Evolutionary conservation across 2,113 vertebrate species (phyloP).

Genomic region (Spea bombifrons): DNA sequence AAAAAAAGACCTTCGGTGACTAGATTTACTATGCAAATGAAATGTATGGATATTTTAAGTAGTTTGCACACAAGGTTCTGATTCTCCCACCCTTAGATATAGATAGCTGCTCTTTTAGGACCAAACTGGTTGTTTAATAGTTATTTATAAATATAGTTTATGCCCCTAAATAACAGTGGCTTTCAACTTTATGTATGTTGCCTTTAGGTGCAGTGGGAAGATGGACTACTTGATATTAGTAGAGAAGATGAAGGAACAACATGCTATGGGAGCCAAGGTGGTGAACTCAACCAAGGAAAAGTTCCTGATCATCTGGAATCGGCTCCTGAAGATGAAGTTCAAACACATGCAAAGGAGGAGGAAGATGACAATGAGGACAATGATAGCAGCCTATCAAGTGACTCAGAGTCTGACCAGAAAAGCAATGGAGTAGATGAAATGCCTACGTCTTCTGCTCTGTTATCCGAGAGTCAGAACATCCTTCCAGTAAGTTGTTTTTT

Average conservation of each 20-base stretch:
- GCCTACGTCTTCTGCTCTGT: not conserved
- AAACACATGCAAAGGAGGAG: not conserved
- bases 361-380: constrained; percentile 11
- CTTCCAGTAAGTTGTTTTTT: constrained; percentile 24
- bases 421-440: constrained; percentile 1
- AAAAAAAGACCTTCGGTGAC: too few relatives aligned
- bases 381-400: constrained; percentile 9
- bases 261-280: not conserved
- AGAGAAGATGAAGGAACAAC: constrained; percentile 22
- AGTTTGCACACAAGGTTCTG: too few relatives aligned
- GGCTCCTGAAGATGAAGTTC: not conserved
- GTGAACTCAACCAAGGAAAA: constrained; percentile 2
- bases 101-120: too few relatives aligned
- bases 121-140: too few relatives aligned
- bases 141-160: too few relatives aligned
- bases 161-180: too few relatives aligned
- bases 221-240: constrained; percentile 14
- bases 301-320: not conserved
- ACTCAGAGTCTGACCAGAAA: constrained; percentile 29
- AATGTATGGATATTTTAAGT: too few relatives aligned
- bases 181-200: not conserved
- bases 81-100: too few relatives aligned
- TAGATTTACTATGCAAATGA: too few relatives aligned
- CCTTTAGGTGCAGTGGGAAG: constrained; percentile 20
- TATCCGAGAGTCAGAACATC: constrained; percentile 1